Conservation (phyloP, 2,888 invertebrate species). For the Drosophila pseudotakahashii region DNA sequence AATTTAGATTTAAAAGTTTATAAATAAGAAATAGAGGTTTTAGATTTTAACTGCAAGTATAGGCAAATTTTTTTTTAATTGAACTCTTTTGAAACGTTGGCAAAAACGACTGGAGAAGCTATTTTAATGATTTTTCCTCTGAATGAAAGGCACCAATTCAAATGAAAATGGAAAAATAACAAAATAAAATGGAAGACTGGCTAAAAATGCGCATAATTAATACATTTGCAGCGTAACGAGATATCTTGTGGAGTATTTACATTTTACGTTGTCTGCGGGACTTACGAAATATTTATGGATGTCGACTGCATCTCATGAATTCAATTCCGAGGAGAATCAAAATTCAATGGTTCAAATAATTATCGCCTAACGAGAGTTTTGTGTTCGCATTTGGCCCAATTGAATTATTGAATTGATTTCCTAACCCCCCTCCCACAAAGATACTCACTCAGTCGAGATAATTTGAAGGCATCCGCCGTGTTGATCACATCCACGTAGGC, state of each 20-base stretch:
- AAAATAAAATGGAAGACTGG: conserved; percentile 8
- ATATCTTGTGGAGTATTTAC: conserved; percentile 1
- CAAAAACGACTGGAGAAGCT: too few species aligned
- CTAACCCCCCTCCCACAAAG: not conserved
- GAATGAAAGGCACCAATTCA: too few species aligned
- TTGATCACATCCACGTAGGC: conserved; percentile 96
- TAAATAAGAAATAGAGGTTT: too few species aligned
- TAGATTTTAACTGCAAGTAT: too few species aligned
- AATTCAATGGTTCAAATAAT: conserved; percentile 9
- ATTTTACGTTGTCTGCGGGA: conserved; percentile 4
- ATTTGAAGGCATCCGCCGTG: conserved; percentile 96
- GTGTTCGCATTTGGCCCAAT: not conserved
- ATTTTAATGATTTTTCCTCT: not conserved
- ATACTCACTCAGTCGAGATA: conserved; percentile 94
- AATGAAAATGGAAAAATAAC: not conserved
- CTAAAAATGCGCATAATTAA: conserved; percentile 48
- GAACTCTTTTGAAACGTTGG: too few species aligned
- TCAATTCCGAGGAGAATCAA: not conserved
- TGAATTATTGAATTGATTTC: not conserved
- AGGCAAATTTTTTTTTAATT: too few species aligned
- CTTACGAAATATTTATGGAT: too few species aligned
- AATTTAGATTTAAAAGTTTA: too few species aligned
- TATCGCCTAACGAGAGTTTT: conserved; percentile 4
- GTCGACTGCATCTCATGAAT: conserved; percentile 13
- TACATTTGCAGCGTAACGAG: conserved; percentile 24